These are phyloP conservation scores for Drosophila parvula DNA, from an alignment of 1,140 invertebrate species.

Conservation along the genomic window DNA sequence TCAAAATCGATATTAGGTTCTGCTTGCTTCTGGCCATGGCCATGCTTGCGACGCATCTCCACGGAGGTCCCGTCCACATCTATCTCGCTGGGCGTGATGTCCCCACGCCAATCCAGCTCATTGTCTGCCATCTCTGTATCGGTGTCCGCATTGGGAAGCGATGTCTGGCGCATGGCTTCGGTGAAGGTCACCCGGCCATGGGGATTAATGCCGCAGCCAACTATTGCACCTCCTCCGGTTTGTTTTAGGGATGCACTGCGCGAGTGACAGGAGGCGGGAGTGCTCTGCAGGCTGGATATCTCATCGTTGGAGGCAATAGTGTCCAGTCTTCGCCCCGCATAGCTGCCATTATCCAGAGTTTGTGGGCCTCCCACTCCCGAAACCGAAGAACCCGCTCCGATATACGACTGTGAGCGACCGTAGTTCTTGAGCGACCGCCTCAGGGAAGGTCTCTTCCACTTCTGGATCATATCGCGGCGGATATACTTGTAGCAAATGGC, in stretches of 20 bases:
- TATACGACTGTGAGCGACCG: slow-evolving; percentile 79
- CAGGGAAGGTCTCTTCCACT: slow-evolving; percentile 80
- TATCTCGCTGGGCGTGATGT: slow-evolving; percentile 82
- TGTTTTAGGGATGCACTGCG: slow-evolving; percentile 90
- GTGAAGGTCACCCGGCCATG: slow-evolving; percentile 77
- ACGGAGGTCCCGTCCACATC: slow-evolving; percentile 88
- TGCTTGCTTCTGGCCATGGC: slow-evolving; percentile 85
- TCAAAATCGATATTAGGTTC: slow-evolving; percentile 99
- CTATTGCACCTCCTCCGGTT: slow-evolving; percentile 23
- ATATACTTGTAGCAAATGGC: slow-evolving; percentile 96
- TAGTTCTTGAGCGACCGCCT: slow-evolving; percentile 74
- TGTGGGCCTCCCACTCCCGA: slow-evolving; percentile 38
- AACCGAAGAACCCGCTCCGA: slow-evolving; percentile 47
- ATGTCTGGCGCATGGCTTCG: slow-evolving; percentile 86
- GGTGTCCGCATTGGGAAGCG: slow-evolving; percentile 89
- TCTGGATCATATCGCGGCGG: slow-evolving; percentile 85
- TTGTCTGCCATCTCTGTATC: slow-evolving; percentile 88
- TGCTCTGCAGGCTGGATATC: slow-evolving; percentile 88
- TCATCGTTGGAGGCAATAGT: slow-evolving; percentile 82
- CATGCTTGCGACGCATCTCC: slow-evolving; percentile 86
- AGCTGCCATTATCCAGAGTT: slow-evolving; percentile 65
- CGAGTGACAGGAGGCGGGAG: slow-evolving; percentile 88
- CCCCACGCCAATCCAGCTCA: slow-evolving; percentile 86
- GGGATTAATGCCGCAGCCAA: slow-evolving; percentile 15
- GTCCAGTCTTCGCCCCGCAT: slow-evolving; percentile 69